Conservation (phyloP, 2,113 vertebrate species). For the Corythaixoides concolor region DNA sequence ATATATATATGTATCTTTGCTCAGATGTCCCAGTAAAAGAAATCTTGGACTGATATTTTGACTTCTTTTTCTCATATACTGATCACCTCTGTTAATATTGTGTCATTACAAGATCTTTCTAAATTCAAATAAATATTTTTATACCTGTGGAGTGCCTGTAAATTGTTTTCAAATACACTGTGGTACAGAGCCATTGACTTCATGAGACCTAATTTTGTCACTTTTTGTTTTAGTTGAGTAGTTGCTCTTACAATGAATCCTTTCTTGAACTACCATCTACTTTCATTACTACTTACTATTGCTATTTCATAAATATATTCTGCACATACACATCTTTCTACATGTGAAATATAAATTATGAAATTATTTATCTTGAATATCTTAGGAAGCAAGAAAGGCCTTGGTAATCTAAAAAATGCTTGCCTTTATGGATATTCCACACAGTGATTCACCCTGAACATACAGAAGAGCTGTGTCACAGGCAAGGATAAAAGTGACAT, state of each 20-base stretch:
- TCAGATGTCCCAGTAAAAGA: background rate
- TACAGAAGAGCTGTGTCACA: background rate
- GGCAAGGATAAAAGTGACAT: background rate
- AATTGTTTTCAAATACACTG: background rate
- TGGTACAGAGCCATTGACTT: background rate
- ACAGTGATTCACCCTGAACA: background rate
- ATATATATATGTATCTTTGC: background rate
- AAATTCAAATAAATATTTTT: background rate
- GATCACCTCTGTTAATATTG: background rate
- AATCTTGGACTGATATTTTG: background rate
- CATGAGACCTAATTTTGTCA: background rate
- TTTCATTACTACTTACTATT: background rate
- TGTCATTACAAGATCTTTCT: background rate
- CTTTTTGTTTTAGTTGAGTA: background rate
- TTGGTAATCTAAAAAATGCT: background rate
- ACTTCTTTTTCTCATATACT: background rate
- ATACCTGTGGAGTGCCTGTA: background rate
- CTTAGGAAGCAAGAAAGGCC: background rate
- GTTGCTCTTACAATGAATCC: background rate
- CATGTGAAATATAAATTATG: background rate
- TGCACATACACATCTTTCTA: background rate
- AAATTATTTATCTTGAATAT: background rate
- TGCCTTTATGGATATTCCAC: background rate
- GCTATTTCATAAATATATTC: background rate
- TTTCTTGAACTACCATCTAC: background rate